These are phyloP conservation scores for Cyphomyrus plagiostoma DNA, from an alignment of 2,113 vertebrate genomes.

Conservation along the genomic window DNA sequence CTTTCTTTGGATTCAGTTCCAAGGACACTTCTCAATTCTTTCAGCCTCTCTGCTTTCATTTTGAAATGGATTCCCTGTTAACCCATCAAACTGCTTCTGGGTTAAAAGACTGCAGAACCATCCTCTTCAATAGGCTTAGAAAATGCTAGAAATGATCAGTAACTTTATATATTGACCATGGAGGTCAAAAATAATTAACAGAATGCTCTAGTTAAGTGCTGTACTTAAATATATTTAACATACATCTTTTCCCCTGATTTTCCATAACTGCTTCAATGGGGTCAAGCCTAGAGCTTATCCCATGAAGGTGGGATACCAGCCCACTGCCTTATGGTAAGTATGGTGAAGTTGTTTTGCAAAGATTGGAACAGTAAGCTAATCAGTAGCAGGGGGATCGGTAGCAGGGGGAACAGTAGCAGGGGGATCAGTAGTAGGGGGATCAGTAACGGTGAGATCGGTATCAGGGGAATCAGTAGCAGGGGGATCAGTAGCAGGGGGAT, in stretches of 20 bases:
- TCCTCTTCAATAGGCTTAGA: neutral
- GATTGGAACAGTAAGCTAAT: neutral
- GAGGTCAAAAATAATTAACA: neutral
- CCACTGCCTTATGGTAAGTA: neutral
- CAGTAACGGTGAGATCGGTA: too few relatives aligned
- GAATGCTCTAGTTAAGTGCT: neutral
- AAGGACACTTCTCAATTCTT: neutral
- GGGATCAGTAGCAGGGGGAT: too few relatives aligned
- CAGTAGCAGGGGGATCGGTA: neutral
- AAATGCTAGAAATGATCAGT: neutral
- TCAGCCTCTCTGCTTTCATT: neutral
- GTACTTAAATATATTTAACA: neutral
- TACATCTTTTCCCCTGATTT: neutral
- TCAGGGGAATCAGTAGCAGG: too few relatives aligned
- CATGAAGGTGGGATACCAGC: neutral
- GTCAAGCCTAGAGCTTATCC: neutral
- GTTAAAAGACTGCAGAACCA: neutral
- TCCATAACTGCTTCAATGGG: neutral
- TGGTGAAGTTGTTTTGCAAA: neutral
- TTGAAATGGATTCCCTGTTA: neutral
- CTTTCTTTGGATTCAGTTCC: neutral
- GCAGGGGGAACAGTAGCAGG: too few relatives aligned
- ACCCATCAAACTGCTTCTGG: neutral
- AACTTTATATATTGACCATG: neutral
- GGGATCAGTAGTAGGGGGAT: too few relatives aligned